Conservation (phyloP, 2,888 invertebrate species). For the Peribatodes rhomboidaria region DNA sequence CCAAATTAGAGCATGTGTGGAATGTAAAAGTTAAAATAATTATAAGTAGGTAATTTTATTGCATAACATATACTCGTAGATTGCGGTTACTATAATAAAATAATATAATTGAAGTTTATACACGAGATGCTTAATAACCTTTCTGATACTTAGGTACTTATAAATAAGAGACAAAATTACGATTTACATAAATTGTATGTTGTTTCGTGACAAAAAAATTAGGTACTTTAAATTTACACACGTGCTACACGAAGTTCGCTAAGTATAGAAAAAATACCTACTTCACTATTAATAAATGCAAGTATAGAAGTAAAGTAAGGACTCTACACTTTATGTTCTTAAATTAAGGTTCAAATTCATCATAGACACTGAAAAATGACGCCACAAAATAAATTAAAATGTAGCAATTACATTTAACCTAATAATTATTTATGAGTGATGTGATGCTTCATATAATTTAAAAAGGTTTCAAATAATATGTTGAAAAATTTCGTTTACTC, state of each 20-base stretch:
- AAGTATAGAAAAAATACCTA: not conserved
- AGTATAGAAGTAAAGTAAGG: constrained; percentile 10
- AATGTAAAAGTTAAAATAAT: not conserved
- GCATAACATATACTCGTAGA: too few relatives aligned
- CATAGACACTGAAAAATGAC: not conserved
- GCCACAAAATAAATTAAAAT: not conserved
- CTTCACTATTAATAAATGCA: constrained; percentile 25
- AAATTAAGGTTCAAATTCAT: not conserved
- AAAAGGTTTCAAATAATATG: too few relatives aligned
- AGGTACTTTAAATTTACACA: not conserved
- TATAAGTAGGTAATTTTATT: too few relatives aligned
- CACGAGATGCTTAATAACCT: too few relatives aligned
- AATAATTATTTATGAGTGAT: too few relatives aligned
- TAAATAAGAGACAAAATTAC: not conserved
- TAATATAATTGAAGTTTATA: too few relatives aligned
- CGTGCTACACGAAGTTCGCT: not conserved
- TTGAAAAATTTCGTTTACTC: too few relatives aligned
- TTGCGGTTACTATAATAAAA: too few relatives aligned
- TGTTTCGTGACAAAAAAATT: not conserved
- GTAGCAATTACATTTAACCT: too few relatives aligned
- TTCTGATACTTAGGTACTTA: not conserved
- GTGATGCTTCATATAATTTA: too few relatives aligned
- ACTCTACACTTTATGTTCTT: not conserved
- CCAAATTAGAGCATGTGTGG: not conserved
- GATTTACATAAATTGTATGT: constrained; percentile 1